Evolutionary conservation across 2,797 vertebrate genomes (phyloP).

Genomic region (Siniperca undulata): DNA sequence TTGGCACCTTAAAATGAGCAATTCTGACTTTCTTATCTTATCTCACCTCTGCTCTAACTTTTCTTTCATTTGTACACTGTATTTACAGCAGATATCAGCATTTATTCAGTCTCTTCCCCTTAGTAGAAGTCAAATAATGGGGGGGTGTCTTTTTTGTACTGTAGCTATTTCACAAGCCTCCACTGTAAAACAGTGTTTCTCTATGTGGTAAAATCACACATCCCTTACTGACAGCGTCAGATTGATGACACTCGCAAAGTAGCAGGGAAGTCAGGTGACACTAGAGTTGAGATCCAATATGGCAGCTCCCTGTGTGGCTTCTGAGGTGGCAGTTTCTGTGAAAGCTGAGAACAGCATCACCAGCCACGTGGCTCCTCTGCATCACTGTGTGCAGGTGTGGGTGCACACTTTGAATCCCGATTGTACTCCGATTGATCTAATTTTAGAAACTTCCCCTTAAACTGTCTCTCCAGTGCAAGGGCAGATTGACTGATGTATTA

Average conservation of each 20-base stretch:
- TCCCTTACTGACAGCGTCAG: slow-evolving; percentile 33
- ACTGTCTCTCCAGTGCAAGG: slow-evolving; percentile 25
- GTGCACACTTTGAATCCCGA: slow-evolving; percentile 67
- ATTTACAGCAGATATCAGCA: slow-evolving; percentile 30
- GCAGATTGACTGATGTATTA: slow-evolving; percentile 26
- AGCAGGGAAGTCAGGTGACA: slow-evolving; percentile 79
- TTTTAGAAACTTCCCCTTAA: slow-evolving; percentile 66
- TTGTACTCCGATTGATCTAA: slow-evolving; percentile 60
- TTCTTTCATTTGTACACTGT: neutral
- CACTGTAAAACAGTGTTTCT: neutral
- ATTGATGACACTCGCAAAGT: slow-evolving; percentile 62
- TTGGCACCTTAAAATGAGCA: slow-evolving; percentile 4
- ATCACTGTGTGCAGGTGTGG: slow-evolving; percentile 75
- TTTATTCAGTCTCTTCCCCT: neutral
- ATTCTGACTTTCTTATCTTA: slow-evolving; percentile 10
- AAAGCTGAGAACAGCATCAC: slow-evolving; percentile 73
- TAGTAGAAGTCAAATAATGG: slow-evolving; percentile 26
- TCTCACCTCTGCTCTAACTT: slow-evolving; percentile 14
- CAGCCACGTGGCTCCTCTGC: slow-evolving; percentile 77
- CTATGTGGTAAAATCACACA: slow-evolving; percentile 24
- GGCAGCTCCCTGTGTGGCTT: slow-evolving; percentile 75
- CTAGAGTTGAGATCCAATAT: slow-evolving; percentile 77
- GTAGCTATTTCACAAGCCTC: neutral
- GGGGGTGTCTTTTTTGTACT: neutral
- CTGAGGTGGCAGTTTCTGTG: slow-evolving; percentile 81